Percentiles rank a stretch among this genome's conserved stretches.
Evolutionary conservation across 2,113 vertebrate species (phyloP).

Genomic region (Psophia crepitans): DNA sequence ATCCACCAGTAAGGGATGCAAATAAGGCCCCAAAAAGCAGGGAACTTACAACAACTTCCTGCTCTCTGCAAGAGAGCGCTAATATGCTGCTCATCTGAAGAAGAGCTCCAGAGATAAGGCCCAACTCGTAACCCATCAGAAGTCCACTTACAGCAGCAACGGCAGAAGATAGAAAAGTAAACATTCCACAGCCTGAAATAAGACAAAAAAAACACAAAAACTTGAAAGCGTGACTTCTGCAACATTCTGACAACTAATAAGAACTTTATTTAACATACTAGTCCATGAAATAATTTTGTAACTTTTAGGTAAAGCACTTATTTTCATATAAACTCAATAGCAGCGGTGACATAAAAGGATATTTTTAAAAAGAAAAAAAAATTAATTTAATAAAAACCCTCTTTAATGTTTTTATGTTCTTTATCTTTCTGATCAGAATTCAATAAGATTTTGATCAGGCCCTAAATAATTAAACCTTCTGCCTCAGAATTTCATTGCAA

Average conservation of each 20-base stretch:
- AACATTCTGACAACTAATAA: not conserved
- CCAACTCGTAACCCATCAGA: conserved; percentile 92
- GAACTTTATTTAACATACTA: not conserved
- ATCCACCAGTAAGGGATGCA: conserved; percentile 85
- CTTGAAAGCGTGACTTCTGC: not conserved
- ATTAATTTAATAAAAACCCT: not conserved
- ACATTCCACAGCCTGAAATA: conserved; percentile 80
- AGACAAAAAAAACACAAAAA: conserved; percentile 4
- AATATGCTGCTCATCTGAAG: conserved; percentile 85
- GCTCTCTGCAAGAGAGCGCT: conserved; percentile 84
- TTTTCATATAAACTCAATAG: not conserved
- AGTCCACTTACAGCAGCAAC: conserved; percentile 89
- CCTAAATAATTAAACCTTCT: not conserved
- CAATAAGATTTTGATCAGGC: not conserved
- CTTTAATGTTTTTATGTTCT: not conserved
- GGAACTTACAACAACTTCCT: conserved; percentile 90
- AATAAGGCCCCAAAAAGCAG: conserved; percentile 88
- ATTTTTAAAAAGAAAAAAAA: not conserved
- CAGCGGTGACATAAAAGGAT: not conserved
- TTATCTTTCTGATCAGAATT: not conserved
- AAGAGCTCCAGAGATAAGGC: conserved; percentile 91
- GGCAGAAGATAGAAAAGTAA: conserved; percentile 81
- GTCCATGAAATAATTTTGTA: not conserved
- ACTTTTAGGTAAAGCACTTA: not conserved
- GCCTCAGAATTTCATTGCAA: not conserved